Conservation (phyloP, 2,797 vertebrate genomes). For the Geotrypetes seraphini region DNA sequence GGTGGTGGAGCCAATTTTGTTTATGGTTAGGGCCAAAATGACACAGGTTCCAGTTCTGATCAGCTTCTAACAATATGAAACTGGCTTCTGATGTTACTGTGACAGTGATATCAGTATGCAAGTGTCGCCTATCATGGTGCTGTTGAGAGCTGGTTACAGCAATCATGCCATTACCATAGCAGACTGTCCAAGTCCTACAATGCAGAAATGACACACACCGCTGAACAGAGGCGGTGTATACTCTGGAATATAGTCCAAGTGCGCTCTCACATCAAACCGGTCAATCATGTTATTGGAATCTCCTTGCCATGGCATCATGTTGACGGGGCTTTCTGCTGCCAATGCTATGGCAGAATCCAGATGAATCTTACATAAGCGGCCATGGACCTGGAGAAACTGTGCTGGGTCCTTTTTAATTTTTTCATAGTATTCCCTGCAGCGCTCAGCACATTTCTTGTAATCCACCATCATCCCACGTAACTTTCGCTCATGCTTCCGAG, state of each 20-base stretch:
- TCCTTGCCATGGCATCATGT: constrained; percentile 98
- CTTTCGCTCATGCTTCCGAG: constrained; percentile 91
- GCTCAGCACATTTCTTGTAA: constrained; percentile 85
- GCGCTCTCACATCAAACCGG: constrained; percentile 87
- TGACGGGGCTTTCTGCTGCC: constrained; percentile 87
- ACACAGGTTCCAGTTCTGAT: too few relatives aligned
- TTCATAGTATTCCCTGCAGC: constrained; percentile 86
- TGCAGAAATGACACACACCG: constrained; percentile 59
- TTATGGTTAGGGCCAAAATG: too few relatives aligned
- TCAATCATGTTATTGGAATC: constrained; percentile 96
- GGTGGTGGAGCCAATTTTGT: too few relatives aligned
- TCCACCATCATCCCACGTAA: constrained; percentile 96
- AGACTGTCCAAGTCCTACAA: not conserved
- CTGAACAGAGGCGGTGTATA: constrained; percentile 78
- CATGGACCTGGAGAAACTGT: constrained; percentile 96
- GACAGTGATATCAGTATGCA: too few relatives aligned
- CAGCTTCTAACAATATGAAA: too few relatives aligned
- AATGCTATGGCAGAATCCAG: constrained; percentile 86
- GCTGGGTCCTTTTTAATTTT: constrained; percentile 96
- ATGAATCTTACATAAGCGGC: constrained; percentile 89
- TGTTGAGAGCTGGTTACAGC: too few relatives aligned
- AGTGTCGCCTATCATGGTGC: too few relatives aligned
- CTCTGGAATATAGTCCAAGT: constrained; percentile 86
- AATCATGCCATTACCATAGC: too few relatives aligned
- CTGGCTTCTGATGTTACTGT: too few relatives aligned